Percentiles rank a stretch among this genome's conserved stretches.
Conservation (phyloP, 2,888 invertebrate genomes). For the Oscheius onirici region DNA sequence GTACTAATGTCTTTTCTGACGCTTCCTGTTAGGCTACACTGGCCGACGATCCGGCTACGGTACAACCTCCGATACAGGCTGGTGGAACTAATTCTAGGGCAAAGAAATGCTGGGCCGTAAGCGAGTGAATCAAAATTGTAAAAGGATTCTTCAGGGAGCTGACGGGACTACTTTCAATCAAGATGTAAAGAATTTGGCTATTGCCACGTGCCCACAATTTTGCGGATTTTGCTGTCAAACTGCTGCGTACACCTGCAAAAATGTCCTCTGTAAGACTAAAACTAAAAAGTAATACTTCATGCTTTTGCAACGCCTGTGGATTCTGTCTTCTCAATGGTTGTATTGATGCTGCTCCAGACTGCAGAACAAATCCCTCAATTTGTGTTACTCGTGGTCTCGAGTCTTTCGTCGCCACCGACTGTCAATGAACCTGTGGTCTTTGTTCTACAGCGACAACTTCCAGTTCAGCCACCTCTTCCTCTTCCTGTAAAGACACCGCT, state of each 20-base stretch:
- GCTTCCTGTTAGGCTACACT: no score
- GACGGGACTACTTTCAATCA: slow-evolving; percentile 1
- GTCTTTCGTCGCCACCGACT: slow-evolving; percentile 20
- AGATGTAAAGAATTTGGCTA: slow-evolving; percentile 18
- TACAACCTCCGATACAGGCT: no score
- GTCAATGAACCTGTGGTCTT: slow-evolving; percentile 29
- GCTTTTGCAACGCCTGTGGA: slow-evolving; percentile 21
- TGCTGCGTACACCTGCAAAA: slow-evolving; percentile 2
- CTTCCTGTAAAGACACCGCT: neutral
- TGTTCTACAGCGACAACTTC: neutral
- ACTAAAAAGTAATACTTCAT: no score
- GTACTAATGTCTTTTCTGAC: no score
- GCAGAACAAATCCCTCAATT: slow-evolving; percentile 10
- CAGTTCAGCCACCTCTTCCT: neutral
- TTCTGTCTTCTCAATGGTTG: slow-evolving; percentile 25
- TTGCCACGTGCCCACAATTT: slow-evolving; percentile 24
- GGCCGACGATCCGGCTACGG: no score
- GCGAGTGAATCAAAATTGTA: no score
- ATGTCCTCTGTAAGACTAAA: slow-evolving; percentile 13
- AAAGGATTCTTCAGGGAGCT: neutral
- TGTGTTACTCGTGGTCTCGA: slow-evolving; percentile 28
- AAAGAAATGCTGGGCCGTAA: no score
- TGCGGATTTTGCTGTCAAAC: slow-evolving; percentile 30
- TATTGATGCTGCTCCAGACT: slow-evolving; percentile 27
- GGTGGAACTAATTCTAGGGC: no score